Evolutionary conservation across 2,113 vertebrate species (phyloP), one percentile per base, ranked within the genome.

Genomic region (Lampris megalopsis): DNA sequence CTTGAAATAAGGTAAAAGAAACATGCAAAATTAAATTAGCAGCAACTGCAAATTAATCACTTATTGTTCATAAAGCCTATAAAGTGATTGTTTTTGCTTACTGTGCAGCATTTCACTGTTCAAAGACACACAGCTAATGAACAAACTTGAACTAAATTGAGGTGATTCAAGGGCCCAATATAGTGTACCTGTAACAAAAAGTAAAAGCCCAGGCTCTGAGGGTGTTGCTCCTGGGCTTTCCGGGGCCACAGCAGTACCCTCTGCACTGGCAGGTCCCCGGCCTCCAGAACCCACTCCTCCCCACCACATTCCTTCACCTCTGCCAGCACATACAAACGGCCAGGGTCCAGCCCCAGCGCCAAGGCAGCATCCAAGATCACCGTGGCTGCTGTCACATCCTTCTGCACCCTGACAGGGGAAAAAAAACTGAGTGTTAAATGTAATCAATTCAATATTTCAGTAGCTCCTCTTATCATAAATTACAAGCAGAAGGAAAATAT

Each of bases 301-400:
- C 98, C 98, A 0, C 98, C 98, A 0, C 95, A 94, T 83, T 99
- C 97, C 80, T 99, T 99, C 81, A 99, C 98, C 87, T 99, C 98
- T 49, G 96, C 97, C 0, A 99, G 92, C 64, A 97, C 97, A 0
- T 99, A 99, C 86, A 90, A 83, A 70, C 95, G 95, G 0, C 93
- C 89, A 40, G 89, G 72, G 8, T 98, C 97, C 86, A 99, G 91
- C 56, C 88, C 93, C 77, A 99, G 94, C 8, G 69, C 87, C 10
- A 67, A 58, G 0, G 96, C 78, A 9, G 92, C 97, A 0, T 97
- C 96, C 10, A 81, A 91, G 87, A 99, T 97, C 77, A 99, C 96
- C 0, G 96, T 94, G 2, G 96, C 94, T 0, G 97, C 92, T 0
- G 96, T 96, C 61, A 95, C 96, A 84, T 98, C 96, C 89, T 98